phyloP scores from a whole-genome alignment of 2,888 invertebrate genomes.

The Zygogramma bicolorata region DNA sequence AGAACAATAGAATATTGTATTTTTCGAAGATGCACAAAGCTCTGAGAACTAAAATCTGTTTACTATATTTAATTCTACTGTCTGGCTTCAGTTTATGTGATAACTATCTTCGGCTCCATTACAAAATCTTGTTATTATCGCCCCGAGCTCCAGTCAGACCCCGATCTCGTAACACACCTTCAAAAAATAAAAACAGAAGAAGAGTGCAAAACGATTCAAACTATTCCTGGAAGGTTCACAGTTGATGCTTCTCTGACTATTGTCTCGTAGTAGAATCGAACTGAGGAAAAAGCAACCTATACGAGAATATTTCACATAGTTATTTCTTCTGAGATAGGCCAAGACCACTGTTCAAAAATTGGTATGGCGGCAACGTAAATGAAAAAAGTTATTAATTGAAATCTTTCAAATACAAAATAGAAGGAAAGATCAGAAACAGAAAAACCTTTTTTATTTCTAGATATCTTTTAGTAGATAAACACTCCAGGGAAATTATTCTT shows the following conservation, averaged over 20 bases:
- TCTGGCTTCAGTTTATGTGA: slow-evolving; percentile 28
- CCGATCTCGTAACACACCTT: slow-evolving; percentile 35
- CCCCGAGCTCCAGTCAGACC: slow-evolving; percentile 32
- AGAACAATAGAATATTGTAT: no score
- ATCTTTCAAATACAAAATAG: no score
- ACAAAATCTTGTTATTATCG: slow-evolving; percentile 43
- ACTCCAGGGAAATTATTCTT: no score
- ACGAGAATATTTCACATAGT: slow-evolving; percentile 1
- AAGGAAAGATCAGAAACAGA: no score
- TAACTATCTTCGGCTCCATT: slow-evolving; percentile 33
- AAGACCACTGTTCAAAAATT: no score
- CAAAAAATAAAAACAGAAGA: slow-evolving; percentile 28
- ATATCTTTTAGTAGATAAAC: no score
- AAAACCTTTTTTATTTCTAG: no score
- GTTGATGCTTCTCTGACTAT: slow-evolving; percentile 29
- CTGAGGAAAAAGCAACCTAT: background rate
- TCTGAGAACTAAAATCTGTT: background rate
- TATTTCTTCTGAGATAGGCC: background rate
- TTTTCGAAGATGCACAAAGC: background rate
- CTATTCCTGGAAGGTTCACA: slow-evolving; percentile 40
- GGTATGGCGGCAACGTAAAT: no score
- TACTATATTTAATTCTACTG: background rate
- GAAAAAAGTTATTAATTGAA: no score
- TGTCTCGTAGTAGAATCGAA: slow-evolving; percentile 7
- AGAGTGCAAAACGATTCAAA: slow-evolving; percentile 38